These are phyloP conservation scores for Ibidorhyncha struthersii DNA, from an alignment of 2,113 vertebrate genomes.

Conservation along the genomic window DNA sequence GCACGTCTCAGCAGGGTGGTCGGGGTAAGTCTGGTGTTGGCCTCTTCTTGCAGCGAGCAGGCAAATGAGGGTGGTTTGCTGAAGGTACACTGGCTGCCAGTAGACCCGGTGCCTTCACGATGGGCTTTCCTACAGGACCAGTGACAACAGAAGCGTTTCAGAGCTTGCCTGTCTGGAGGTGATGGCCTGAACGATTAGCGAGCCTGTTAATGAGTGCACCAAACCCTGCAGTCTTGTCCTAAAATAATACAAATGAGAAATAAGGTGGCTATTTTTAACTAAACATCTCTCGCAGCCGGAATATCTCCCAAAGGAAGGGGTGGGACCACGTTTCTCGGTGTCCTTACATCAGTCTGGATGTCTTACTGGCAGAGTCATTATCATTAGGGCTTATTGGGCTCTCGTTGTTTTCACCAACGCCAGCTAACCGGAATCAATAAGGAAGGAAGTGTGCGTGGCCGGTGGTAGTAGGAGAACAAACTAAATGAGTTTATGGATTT, in stretches of 20 bases:
- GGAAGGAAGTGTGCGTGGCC: neutral
- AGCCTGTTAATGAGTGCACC: neutral
- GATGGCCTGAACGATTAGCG: neutral
- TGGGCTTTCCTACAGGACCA: neutral
- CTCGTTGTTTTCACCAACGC: neutral
- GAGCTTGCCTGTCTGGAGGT: neutral
- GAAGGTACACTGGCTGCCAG: neutral
- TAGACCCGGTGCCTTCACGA: neutral
- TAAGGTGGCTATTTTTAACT: neutral
- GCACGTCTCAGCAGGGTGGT: conserved; percentile 80
- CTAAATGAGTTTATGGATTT: neutral
- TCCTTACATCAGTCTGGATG: neutral
- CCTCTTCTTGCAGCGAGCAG: neutral
- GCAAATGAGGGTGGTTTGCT: neutral
- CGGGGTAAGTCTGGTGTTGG: conserved; percentile 82
- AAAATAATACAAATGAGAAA: neutral
- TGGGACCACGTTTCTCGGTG: neutral
- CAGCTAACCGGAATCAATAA: neutral
- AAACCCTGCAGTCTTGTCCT: neutral
- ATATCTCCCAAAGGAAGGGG: neutral
- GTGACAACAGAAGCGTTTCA: neutral
- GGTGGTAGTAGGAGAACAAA: neutral
- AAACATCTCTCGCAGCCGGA: neutral
- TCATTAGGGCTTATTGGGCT: neutral
- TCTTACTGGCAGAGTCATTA: neutral